Evolutionary conservation across 2,113 vertebrate species (phyloP).

Genomic region (Stegostoma tigrinum): DNA sequence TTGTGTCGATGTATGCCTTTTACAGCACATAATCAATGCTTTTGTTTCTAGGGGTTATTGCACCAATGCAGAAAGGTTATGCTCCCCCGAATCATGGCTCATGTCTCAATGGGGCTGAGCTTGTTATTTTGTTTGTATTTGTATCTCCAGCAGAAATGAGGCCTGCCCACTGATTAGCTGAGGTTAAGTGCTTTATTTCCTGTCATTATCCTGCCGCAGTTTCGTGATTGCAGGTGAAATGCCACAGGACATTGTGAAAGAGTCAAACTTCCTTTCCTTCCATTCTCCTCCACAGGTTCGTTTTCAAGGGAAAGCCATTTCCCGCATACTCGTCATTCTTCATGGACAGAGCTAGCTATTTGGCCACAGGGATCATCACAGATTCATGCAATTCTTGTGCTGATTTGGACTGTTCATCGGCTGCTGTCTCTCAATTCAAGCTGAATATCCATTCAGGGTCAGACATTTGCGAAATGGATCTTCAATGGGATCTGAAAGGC

Average conservation of each 20-base stretch:
- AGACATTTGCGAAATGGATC: too few relatives aligned
- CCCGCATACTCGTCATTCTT: background rate
- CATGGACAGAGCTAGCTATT: background rate
- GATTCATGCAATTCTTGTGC: background rate
- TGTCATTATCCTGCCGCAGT: background rate
- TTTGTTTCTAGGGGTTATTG: background rate
- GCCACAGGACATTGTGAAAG: background rate
- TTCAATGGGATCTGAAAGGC: too few relatives aligned
- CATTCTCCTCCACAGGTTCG: background rate
- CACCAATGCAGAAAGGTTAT: background rate
- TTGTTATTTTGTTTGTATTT: constrained; percentile 10
- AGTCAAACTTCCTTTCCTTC: background rate
- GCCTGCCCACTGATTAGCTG: background rate
- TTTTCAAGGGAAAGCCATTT: background rate
- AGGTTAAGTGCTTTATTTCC: constrained; percentile 19
- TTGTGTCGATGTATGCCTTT: background rate
- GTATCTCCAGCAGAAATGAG: background rate
- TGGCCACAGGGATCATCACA: background rate
- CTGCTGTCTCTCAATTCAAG: too few relatives aligned
- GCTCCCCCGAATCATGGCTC: background rate
- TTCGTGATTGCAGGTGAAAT: background rate
- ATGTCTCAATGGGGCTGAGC: background rate
- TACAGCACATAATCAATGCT: background rate
- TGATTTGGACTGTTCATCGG: background rate
- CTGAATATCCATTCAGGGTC: too few relatives aligned